These are phyloP conservation scores for Drosophila leonis DNA, from an alignment of 2,888 invertebrate genomes.

Conservation along the genomic window DNA sequence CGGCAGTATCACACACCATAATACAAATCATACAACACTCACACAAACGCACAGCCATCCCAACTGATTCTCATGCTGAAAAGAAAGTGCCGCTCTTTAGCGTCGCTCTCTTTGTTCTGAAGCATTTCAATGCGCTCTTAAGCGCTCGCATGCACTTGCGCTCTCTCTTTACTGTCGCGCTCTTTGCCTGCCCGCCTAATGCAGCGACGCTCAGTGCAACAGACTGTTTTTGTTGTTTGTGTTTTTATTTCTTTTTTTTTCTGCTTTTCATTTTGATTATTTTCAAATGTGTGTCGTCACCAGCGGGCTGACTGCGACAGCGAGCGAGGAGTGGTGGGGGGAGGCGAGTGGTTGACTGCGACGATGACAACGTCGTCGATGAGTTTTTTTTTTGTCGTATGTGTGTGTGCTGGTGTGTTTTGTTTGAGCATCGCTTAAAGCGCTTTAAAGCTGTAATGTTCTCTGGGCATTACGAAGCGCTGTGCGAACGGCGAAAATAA, in stretches of 20 bases:
- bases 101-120: conserved; percentile 47
- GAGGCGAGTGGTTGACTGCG: conserved; percentile 4
- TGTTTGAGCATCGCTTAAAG: conserved; percentile 56
- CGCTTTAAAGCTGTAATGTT: conserved; percentile 62
- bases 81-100: conserved; percentile 64
- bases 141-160: conserved; percentile 10
- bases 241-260: conserved; percentile 11
- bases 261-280: conserved; percentile 20
- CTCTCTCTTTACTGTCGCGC: conserved; percentile 22
- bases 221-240: conserved; percentile 32
- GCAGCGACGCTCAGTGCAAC: conserved; percentile 54
- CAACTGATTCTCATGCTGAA: conserved; percentile 59
- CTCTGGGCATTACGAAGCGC: conserved; percentile 50
- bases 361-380: conserved; percentile 20
- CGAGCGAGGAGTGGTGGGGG: neutral
- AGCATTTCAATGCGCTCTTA: conserved; percentile 18
- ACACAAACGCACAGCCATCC: conserved; percentile 38
- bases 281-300: conserved; percentile 78
- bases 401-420: neutral
- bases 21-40: conserved; percentile 59
- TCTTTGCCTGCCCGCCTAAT: conserved; percentile 17
- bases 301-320: conserved; percentile 38
- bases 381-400: neutral
- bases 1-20: conserved; percentile 76
- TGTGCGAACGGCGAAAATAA: conserved; percentile 18